Evolutionary conservation across 2,888 invertebrate species (phyloP), one percentile per base, ranked within the genome.

Genomic region (Eupithecia pulchellata): DNA sequence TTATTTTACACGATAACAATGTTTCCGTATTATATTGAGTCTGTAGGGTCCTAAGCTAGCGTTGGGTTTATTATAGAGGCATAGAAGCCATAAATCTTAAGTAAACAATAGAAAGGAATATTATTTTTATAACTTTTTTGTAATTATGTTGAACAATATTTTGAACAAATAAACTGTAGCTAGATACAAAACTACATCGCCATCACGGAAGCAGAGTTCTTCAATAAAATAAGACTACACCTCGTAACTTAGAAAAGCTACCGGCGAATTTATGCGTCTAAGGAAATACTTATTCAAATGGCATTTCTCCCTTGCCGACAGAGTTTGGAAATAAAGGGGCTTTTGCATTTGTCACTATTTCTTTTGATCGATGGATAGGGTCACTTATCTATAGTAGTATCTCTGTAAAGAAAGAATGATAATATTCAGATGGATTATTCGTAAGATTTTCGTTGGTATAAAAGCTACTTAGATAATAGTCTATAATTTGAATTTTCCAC

Each of bases 201-300:
- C 20, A 6, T 6, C 32, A 20, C 20, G 20, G 20, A 47, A 47
- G 47, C 11, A 20, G 42, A n/a, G 9, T n/a, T 20, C 20, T 25
- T 52, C 52, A 52, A 52, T 52, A 25, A 25, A 52, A 47, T 9
- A 47, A 47, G 11, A 25, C 11, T 25, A 52, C 25, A 52, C 25
- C 20, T 52, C 52, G 52, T 52, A 25, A 52, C 11, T 52, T 52
- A 52, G 25, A 25, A 4, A 52, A 52, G 25, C 52, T 52, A 25
- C 52, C 11, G 3, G 25, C 17, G 13, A 29, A 29, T 57, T 2
- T 29, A 29, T 29, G 14, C 17, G 11, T 29, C 2, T 17, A 29
- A n/a, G 30, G 63, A 63, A 55, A 52, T 57, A 60, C 60, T 62
- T 64, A 71, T 71, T 67, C 67, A 67, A 71, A 67, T 58, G 36